phyloP scores from a whole-genome alignment of 2,888 invertebrate genomes.

The Phaonia tiefii region DNA sequence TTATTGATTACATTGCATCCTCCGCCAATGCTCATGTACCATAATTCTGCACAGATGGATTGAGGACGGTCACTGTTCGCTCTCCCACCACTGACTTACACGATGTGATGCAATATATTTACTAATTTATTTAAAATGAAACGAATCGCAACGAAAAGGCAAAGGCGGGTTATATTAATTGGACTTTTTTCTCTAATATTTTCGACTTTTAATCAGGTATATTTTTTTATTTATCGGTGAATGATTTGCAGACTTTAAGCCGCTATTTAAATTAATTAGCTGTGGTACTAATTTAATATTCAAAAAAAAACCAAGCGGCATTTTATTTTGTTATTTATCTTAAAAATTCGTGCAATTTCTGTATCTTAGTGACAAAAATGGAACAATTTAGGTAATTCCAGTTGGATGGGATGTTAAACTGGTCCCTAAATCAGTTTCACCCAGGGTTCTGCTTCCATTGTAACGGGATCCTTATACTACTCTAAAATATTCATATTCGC shows the following conservation, averaged over 20 bases:
- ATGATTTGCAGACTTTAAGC: conserved; percentile 31
- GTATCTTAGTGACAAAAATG: conserved; percentile 16
- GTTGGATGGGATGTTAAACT: conserved; percentile 3
- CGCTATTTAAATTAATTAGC: conserved; percentile 44
- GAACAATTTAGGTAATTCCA: neutral
- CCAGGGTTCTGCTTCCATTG: no score
- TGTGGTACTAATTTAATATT: conserved; percentile 31
- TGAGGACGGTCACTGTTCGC: no score
- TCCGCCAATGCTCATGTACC: neutral
- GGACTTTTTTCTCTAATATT: neutral
- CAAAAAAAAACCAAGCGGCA: conserved; percentile 38
- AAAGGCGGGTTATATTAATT: conserved; percentile 20
- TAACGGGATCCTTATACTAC: no score
- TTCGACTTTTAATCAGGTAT: neutral
- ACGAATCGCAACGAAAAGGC: neutral
- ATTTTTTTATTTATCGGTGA: conserved; percentile 5
- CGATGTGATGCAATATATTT: conserved; percentile 28
- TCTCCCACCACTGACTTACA: no score
- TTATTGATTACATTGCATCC: conserved; percentile 7
- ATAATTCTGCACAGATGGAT: no score
- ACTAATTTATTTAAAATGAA: conserved; percentile 28
- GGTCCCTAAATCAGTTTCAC: conserved; percentile 17
- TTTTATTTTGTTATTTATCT: conserved; percentile 11
- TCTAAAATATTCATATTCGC: no score
- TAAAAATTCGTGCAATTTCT: neutral